These are phyloP conservation scores for Pseudolycoriella hygida DNA, from an alignment of 2,888 invertebrate species.

Conservation along the genomic window DNA sequence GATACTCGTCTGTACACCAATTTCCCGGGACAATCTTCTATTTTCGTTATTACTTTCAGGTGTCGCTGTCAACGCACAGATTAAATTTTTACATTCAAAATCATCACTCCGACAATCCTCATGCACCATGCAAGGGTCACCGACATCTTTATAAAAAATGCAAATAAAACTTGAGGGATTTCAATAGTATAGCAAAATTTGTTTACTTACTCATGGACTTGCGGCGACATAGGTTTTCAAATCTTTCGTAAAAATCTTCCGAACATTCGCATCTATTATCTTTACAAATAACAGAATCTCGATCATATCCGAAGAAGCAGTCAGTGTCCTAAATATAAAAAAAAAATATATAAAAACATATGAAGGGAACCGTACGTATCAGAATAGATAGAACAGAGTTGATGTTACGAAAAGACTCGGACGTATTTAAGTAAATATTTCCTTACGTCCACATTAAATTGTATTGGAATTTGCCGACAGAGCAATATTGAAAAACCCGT, in stretches of 20 bases:
- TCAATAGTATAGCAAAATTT: neutral
- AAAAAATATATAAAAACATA: no score
- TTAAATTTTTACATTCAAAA: neutral
- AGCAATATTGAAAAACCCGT: no score
- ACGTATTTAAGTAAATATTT: no score
- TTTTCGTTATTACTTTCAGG: neutral
- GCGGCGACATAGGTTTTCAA: conserved; percentile 28
- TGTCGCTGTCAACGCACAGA: neutral
- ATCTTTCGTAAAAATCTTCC: conserved; percentile 27
- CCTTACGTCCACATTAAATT: no score
- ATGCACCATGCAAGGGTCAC: neutral
- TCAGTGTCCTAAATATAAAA: conserved; percentile 18
- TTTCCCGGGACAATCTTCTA: conserved; percentile 4
- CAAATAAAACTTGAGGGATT: neutral
- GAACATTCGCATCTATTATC: conserved; percentile 24
- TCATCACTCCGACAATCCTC: neutral
- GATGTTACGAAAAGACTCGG: no score
- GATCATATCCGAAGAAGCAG: conserved; percentile 27
- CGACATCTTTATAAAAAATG: conserved; percentile 1
- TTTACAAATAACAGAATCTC: conserved; percentile 23
- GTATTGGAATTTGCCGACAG: no score
- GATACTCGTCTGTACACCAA: conserved; percentile 2
- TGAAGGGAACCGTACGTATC: no score
- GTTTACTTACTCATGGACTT: conserved; percentile 9
- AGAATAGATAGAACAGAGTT: no score